Evolutionary conservation across 2,113 vertebrate species (phyloP).

Genomic region (Pan paniscus): DNA sequence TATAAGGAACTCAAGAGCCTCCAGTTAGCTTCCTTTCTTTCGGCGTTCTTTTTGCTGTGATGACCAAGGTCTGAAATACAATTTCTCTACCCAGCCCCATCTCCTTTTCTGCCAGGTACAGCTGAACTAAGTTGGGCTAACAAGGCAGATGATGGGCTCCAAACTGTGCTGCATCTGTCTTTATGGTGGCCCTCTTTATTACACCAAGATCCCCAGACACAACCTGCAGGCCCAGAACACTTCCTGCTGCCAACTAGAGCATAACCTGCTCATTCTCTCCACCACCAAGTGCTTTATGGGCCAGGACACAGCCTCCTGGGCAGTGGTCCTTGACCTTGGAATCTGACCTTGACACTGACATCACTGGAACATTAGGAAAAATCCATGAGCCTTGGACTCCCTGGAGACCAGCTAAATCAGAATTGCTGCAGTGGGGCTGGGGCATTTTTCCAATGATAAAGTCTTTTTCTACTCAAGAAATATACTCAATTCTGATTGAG

Average conservation of each 20-base stretch:
- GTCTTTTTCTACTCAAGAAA: neutral
- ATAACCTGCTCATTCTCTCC: neutral
- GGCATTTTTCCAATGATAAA: neutral
- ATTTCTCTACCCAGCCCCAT: neutral
- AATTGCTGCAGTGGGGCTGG: neutral
- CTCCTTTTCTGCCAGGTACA: neutral
- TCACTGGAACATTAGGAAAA: neutral
- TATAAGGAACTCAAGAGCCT: neutral
- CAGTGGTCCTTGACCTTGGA: neutral
- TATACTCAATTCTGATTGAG: slow-evolving; percentile 46
- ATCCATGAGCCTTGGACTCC: neutral
- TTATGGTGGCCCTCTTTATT: neutral
- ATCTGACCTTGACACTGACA: neutral
- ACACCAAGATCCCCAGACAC: neutral
- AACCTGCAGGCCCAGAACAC: neutral
- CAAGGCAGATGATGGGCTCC: neutral
- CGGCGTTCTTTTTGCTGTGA: neutral
- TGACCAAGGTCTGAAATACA: neutral
- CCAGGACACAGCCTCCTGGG: neutral
- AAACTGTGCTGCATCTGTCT: neutral
- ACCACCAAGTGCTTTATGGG: neutral
- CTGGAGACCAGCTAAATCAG: neutral
- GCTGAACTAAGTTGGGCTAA: neutral
- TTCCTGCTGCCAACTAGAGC: neutral
- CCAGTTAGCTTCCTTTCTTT: neutral